Evolutionary conservation across 2,113 vertebrate species (phyloP), one percentile per base, ranked within the genome.

Genomic region (Phylloscopus trochiloides): DNA sequence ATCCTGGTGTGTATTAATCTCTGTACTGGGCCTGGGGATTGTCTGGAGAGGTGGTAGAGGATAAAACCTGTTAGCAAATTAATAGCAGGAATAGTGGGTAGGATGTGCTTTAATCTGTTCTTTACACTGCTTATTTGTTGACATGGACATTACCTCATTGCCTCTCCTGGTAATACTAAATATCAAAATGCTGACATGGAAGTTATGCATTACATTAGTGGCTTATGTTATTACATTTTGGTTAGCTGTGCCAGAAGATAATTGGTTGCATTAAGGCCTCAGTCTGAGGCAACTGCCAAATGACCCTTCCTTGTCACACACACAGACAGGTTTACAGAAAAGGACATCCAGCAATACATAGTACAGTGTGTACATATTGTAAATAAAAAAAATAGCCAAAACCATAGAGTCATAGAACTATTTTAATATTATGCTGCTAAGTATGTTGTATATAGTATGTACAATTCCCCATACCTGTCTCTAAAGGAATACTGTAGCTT

Each of bases 401-500:
- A 65, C 0, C 9, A 65, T 10, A 52, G 22, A 73, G n/a, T 52
- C 7, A 28, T 17, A 55, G 38, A 88, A 62, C 8, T 93, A 51
- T 62, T 45, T 71, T 38, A 88, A 43, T 72, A 28, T 32, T 71
- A 72, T 38, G 7, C 47, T 65, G 50, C 13, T 75, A 74, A 80
- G 17, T 59, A 68, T 86, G 72, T 85, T 58, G 12, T 61, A 61
- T 61, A 61, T 38, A 61, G 58, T 38, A 38, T 61, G 17, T 38
- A 28, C 17, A 58, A 42, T 47, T 86, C 68, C 58, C 22, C 95
- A 5, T 97, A 99, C 99, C 99, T 95, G 98, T 99, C 96, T 99
- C 99, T 68, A 99, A 92, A 73, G 97, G 93, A 40, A 98, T 90
- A 32, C 97, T 98, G 97, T 98, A 99, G 96, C 99, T 99, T 66